These are phyloP conservation scores for Terrapene triunguis DNA, from an alignment of 2,113 vertebrate genomes.

Conservation along the genomic window DNA sequence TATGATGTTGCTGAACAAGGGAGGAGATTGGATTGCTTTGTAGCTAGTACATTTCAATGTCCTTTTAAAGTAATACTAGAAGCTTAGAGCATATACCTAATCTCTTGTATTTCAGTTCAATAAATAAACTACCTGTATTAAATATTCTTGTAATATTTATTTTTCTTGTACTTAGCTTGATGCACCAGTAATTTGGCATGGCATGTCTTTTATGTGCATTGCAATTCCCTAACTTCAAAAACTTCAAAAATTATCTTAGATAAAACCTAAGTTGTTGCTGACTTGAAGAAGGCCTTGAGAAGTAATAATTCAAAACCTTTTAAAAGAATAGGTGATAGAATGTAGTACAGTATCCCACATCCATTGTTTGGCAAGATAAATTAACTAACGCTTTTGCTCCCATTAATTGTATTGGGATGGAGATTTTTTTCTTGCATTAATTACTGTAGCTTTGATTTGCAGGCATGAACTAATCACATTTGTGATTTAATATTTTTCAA, in stretches of 20 bases:
- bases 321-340: conserved; percentile 14
- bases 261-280: neutral
- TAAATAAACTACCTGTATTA: neutral
- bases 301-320: neutral
- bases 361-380: conserved; percentile 83
- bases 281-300: conserved; percentile 6
- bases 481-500: conserved; percentile 75
- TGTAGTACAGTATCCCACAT: conserved; percentile 77
- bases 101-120: conserved; percentile 11
- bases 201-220: conserved; percentile 46
- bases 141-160: neutral
- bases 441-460: conserved; percentile 83
- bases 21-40: conserved; percentile 10
- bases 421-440: conserved; percentile 83
- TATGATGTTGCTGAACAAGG: neutral
- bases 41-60: neutral
- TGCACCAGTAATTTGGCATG: conserved; percentile 51
- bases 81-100: conserved; percentile 10
- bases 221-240: conserved; percentile 9
- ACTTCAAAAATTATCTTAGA: neutral
- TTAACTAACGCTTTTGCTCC: conserved; percentile 84
- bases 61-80: neutral
- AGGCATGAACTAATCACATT: conserved; percentile 94
- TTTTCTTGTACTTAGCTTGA: conserved; percentile 46
- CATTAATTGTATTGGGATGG: conserved; percentile 78